Conservation (phyloP, 2,888 invertebrate genomes). For the Osmoderma eremita region DNA sequence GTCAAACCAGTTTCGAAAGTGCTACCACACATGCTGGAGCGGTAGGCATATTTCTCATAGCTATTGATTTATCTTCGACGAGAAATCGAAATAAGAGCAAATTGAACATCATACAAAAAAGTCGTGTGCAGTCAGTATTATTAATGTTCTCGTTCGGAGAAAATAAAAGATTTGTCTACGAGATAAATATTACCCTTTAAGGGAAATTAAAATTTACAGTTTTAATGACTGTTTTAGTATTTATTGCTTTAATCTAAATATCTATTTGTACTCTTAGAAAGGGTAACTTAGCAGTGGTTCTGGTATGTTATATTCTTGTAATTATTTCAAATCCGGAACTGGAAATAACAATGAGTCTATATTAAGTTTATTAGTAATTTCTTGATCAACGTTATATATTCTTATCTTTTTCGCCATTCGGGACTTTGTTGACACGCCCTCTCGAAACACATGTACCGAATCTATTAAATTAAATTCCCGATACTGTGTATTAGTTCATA, state of each 20-base stretch:
- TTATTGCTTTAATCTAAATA: background rate
- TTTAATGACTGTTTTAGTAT: background rate
- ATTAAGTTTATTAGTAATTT: too few relatives aligned
- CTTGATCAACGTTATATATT: too few relatives aligned
- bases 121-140: constrained; percentile 6
- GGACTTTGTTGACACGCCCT: too few relatives aligned
- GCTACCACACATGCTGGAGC: constrained; percentile 19
- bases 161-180: background rate
- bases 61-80: constrained; percentile 30
- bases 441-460: too few relatives aligned
- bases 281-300: too few relatives aligned
- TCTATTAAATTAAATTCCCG: too few relatives aligned
- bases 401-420: too few relatives aligned
- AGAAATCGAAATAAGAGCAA: constrained; percentile 29
- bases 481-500: too few relatives aligned
- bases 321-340: too few relatives aligned
- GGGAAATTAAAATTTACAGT: constrained; percentile 5
- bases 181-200: constrained; percentile 8
- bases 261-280: background rate
- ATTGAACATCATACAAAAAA: constrained; percentile 19
- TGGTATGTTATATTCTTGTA: too few relatives aligned
- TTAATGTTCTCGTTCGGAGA: constrained; percentile 20
- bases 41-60: constrained; percentile 18
- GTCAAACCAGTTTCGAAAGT: constrained; percentile 37
- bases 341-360: too few relatives aligned